phyloP scores from a whole-genome alignment of 2,113 vertebrate species.

The Poeciliopsis retropinna region DNA sequence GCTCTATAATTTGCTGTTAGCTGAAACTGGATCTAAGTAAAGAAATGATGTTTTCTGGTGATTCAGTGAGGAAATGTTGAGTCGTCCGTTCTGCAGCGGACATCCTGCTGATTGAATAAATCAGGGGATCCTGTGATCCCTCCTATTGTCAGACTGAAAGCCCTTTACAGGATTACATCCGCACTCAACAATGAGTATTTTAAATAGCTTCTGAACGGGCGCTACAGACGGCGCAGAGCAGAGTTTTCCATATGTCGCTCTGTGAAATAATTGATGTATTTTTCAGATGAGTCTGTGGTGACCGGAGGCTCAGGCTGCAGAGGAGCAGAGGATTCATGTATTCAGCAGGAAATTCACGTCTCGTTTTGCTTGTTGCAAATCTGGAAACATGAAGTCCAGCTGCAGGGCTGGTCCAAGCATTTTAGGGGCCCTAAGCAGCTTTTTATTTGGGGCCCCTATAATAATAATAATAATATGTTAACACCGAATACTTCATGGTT shows the following conservation, averaged over 20 bases:
- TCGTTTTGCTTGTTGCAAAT: too few relatives aligned
- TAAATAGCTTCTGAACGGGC: constrained; percentile 13
- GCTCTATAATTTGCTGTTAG: too few relatives aligned
- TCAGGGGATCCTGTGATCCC: background rate
- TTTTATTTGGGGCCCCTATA: too few relatives aligned
- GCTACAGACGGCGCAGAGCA: background rate
- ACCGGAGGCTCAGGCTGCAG: background rate
- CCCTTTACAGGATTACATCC: constrained; percentile 35
- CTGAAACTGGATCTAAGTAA: too few relatives aligned
- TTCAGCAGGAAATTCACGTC: background rate
- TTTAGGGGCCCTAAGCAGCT: too few relatives aligned
- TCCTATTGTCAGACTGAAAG: constrained; percentile 16
- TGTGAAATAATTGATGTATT: background rate
- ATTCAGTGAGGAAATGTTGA: background rate
- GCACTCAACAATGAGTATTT: constrained; percentile 14
- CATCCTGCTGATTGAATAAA: constrained; percentile 10
- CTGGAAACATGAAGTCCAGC: too few relatives aligned
- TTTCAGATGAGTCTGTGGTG: background rate
- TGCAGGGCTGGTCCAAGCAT: too few relatives aligned
- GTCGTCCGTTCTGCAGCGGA: background rate
- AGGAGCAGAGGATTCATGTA: background rate
- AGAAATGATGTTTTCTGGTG: too few relatives aligned
- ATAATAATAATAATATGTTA: too few relatives aligned
- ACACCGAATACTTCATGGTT: too few relatives aligned
- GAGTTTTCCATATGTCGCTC: background rate